Evolutionary conservation across 2,113 vertebrate species (phyloP).

Genomic region (Sciurus niger): DNA sequence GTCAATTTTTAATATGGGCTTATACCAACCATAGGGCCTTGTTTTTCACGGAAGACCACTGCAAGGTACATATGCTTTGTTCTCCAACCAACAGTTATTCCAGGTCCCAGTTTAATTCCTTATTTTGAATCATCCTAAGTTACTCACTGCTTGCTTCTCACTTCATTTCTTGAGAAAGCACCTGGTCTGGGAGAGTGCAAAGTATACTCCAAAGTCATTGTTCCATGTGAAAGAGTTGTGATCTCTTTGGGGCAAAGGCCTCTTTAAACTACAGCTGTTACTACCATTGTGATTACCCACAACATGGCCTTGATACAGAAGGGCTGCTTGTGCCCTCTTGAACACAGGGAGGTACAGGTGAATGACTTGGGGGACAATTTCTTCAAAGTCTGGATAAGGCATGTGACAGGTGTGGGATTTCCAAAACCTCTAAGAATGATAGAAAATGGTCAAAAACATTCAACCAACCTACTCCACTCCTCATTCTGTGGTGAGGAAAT

Average conservation of each 20-base stretch:
- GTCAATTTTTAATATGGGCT: background rate
- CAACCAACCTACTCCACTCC: background rate
- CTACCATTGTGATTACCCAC: background rate
- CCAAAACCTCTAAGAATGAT: background rate
- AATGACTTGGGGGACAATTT: background rate
- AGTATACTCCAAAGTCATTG: conserved; percentile 56
- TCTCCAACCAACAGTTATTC: background rate
- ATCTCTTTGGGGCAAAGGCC: conserved; percentile 45
- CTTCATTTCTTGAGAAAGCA: conserved; percentile 41
- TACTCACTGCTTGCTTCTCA: background rate
- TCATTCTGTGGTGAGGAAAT: background rate
- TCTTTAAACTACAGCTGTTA: conserved; percentile 5
- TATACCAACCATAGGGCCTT: background rate
- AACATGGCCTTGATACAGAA: background rate
- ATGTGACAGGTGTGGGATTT: background rate
- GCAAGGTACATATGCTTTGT: background rate
- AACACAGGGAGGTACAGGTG: background rate
- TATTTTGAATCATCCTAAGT: conserved; percentile 37
- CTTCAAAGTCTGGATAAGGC: background rate
- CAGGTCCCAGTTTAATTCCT: background rate
- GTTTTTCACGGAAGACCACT: background rate
- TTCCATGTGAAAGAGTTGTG: conserved; percentile 41
- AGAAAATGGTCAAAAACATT: background rate
- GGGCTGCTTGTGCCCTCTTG: background rate
- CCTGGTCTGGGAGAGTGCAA: conserved; percentile 36